Evolutionary conservation across 1,140 invertebrate species (phyloP).

Genomic region (Planococcus citri): DNA sequence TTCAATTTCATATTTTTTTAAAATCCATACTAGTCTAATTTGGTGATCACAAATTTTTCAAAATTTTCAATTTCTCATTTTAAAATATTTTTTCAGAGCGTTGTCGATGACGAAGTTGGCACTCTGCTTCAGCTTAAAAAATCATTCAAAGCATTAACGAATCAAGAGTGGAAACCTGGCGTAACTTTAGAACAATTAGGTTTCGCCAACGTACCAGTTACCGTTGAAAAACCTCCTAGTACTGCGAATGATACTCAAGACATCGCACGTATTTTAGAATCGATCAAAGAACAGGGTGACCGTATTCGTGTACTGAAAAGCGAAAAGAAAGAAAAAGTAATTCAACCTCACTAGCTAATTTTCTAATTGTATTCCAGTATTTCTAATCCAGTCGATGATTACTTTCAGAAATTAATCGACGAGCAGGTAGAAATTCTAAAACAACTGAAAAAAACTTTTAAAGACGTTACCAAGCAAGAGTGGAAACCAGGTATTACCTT

Average conservation of each 20-base stretch:
- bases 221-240: background rate
- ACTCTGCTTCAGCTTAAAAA: conserved; percentile 49
- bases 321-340: conserved; percentile 31
- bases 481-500: conserved; percentile 42
- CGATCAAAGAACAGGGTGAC: conserved; percentile 8
- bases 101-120: conserved; percentile 27
- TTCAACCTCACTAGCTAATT: background rate
- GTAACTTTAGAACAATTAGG: conserved; percentile 27
- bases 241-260: conserved; percentile 8
- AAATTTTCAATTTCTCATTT: too few relatives aligned
- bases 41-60: background rate
- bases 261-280: background rate
- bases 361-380: too few relatives aligned
- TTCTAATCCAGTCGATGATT: too few relatives aligned
- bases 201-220: background rate
- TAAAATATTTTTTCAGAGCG: background rate
- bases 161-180: conserved; percentile 48
- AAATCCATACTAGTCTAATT: too few relatives aligned
- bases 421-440: conserved; percentile 37
- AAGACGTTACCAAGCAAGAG: conserved; percentile 44
- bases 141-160: conserved; percentile 48
- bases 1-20: too few relatives aligned
- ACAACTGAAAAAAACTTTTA: conserved; percentile 52
- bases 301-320: background rate
- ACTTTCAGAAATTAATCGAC: conserved; percentile 22